phyloP scores from a whole-genome alignment of 2,888 invertebrate species.

The Stegophylla sp. region DNA sequence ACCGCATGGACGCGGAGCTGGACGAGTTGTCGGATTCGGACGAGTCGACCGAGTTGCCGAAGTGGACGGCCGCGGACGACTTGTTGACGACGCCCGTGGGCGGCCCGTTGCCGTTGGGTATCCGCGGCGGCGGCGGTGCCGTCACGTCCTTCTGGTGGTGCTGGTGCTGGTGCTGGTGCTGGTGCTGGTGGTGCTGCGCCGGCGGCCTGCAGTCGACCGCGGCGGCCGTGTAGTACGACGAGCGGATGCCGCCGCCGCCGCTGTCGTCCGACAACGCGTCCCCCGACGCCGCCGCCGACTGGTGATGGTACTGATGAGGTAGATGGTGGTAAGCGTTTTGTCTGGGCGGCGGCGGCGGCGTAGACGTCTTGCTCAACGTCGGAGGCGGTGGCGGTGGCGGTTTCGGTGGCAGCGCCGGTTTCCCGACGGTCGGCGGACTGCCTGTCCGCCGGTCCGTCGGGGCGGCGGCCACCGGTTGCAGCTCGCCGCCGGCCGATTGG shows the following conservation, averaged over 20 bases:
- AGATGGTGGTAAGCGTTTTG: conserved; percentile 64
- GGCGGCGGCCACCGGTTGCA: no score
- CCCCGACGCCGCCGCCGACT: neutral
- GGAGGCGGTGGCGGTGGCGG: conserved; percentile 77
- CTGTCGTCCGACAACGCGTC: conserved; percentile 54
- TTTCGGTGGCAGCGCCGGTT: conserved; percentile 84
- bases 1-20: conserved; percentile 44
- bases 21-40: conserved; percentile 54
- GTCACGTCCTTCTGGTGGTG: no score
- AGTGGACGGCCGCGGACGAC: neutral
- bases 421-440: conserved; percentile 63
- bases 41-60: conserved; percentile 43
- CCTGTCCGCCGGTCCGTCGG: neutral
- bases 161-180: no score
- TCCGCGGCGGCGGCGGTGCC: conserved; percentile 10
- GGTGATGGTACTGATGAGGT: conserved; percentile 53
- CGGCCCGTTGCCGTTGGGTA: conserved; percentile 35
- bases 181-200: conserved; percentile 11
- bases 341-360: conserved; percentile 68
- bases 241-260: neutral
- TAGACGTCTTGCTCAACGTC: conserved; percentile 64
- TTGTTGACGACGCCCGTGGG: no score
- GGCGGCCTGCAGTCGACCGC: neutral
- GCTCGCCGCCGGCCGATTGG: no score
- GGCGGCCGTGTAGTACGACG: conserved; percentile 1